These are phyloP conservation scores for Theretra japonica DNA, from an alignment of 2,888 invertebrate genomes.

Conservation along the genomic window DNA sequence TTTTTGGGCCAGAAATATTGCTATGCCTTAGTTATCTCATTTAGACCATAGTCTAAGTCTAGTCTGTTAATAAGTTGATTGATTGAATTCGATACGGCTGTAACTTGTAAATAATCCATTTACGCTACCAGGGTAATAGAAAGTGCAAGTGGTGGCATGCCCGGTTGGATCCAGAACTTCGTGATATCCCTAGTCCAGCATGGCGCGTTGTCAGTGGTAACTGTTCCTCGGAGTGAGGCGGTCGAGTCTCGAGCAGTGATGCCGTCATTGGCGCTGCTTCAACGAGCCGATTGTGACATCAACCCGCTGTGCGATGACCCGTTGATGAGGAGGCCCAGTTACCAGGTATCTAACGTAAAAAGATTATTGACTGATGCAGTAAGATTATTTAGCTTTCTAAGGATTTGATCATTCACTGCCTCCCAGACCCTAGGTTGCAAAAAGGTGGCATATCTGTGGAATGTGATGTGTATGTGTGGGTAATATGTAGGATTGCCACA, in stretches of 20 bases:
- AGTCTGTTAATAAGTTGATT: too few relatives aligned
- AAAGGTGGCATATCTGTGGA: too few relatives aligned
- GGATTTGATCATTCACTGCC: too few relatives aligned
- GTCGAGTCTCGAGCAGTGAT: slow-evolving; percentile 58
- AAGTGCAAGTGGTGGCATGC: slow-evolving; percentile 85
- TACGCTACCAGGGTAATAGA: slow-evolving; percentile 75
- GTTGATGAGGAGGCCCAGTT: slow-evolving; percentile 34
- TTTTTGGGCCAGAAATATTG: too few relatives aligned
- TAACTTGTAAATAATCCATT: neutral
- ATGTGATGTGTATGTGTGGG: too few relatives aligned
- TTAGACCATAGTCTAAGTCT: too few relatives aligned
- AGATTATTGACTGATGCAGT: neutral
- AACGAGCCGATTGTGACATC: slow-evolving; percentile 37
- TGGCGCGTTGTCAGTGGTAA: slow-evolving; percentile 74
- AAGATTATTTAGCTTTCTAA: neutral
- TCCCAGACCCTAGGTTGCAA: too few relatives aligned
- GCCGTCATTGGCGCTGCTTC: slow-evolving; percentile 53
- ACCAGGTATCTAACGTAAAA: slow-evolving; percentile 39
- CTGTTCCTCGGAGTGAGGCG: slow-evolving; percentile 61
- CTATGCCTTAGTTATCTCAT: too few relatives aligned
- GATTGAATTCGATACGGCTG: too few relatives aligned
- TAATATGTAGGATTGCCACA: too few relatives aligned
- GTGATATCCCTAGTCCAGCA: slow-evolving; percentile 85
- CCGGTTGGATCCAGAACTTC: slow-evolving; percentile 88
- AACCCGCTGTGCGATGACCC: slow-evolving; percentile 31